A percentile compares a stretch with the other conserved stretches of the same genome.
Evolutionary conservation across 1,140 invertebrate genomes (phyloP).

Genomic region (Calycopis cecrops): DNA sequence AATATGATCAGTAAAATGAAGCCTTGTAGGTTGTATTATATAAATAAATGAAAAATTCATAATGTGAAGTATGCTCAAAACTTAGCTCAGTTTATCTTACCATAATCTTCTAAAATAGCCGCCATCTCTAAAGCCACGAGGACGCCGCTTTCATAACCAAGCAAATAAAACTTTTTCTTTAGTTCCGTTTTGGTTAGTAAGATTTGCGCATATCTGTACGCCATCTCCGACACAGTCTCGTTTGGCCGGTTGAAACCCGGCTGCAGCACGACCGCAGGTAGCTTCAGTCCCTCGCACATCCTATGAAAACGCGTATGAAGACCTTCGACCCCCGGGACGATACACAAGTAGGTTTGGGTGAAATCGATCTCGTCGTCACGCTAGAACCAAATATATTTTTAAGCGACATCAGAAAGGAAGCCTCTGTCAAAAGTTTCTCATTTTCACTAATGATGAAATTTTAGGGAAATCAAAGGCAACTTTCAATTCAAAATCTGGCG

Average conservation of each 20-base stretch:
- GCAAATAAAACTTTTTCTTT: slow-evolving; percentile 26
- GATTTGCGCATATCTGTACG: slow-evolving; percentile 18
- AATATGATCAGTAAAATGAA: too few species aligned
- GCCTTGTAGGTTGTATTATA: too few species aligned
- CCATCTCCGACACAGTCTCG: too few species aligned
- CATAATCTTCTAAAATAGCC: slow-evolving; percentile 31
- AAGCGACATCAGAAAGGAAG: too few species aligned
- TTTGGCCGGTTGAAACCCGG: slow-evolving; percentile 23
- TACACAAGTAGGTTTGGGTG: slow-evolving; percentile 26
- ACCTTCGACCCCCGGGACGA: slow-evolving; percentile 40
- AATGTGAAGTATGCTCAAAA: slow-evolving; percentile 17
- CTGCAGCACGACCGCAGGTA: slow-evolving; percentile 37
- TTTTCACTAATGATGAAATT: too few species aligned
- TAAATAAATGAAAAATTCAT: too few species aligned
- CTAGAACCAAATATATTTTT: slow-evolving; percentile 22
- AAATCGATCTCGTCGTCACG: slow-evolving; percentile 34
- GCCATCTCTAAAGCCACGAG: slow-evolving; percentile 45
- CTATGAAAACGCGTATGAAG: slow-evolving; percentile 25
- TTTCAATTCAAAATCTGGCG: too few species aligned
- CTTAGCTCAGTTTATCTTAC: slow-evolving; percentile 4
- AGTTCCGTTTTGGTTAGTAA: slow-evolving; percentile 21
- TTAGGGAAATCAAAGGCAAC: too few species aligned
- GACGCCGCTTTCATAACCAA: slow-evolving; percentile 37
- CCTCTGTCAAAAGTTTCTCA: too few species aligned
- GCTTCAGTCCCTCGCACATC: slow-evolving; percentile 35